Evolutionary conservation across 2,797 vertebrate species (phyloP), one percentile per base, ranked within the genome.

Genomic region (Scolopax rusticola): DNA sequence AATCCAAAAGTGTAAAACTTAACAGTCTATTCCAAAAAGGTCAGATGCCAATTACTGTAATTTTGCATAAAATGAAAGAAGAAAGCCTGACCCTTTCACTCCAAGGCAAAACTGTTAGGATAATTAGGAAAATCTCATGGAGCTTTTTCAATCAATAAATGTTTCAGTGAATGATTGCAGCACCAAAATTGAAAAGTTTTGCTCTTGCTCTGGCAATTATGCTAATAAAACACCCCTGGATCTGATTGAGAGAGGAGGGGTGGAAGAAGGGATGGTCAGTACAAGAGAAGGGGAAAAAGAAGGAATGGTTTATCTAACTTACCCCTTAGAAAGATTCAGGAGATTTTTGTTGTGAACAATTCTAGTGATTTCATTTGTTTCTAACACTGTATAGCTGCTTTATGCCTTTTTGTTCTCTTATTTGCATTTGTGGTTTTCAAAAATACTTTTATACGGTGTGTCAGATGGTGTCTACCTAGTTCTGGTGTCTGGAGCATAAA

Each of bases 31-130:
- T 97, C 77, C 87, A 69, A 74, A 97, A 97, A 97, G 95, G 97
- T 97, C 97, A 97, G 89, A 93, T 89, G 97, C 41, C 93, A 98
- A 97, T 98, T 98, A 97, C 93, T 96, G 82, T 97, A 97, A 97
- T 98, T 97, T 97, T 97, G 87, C 95, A 97, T 96, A 95, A 97
- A 97, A 97, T 88, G 86, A 97, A 97, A 97, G 93, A 84, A 96
- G 93, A 97, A 97, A 95, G 33, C 61, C 84, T 86, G 59, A 41
- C 60, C 88, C 92, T 97, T 98, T 96, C 87, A 92, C 86, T 97
- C 81, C 65, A 89, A 96, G 63, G 70, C 30, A 96, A 95, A 95
- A 94, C 93, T 84, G 51, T 90, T 95, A 80, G 84, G 78, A 93
- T 95, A 97, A 97, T 96, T 89, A 96, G 90, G 93, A 97, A 96